Evolutionary conservation across 2,113 vertebrate genomes (phyloP).

Genomic region (Prinia subflava): DNA sequence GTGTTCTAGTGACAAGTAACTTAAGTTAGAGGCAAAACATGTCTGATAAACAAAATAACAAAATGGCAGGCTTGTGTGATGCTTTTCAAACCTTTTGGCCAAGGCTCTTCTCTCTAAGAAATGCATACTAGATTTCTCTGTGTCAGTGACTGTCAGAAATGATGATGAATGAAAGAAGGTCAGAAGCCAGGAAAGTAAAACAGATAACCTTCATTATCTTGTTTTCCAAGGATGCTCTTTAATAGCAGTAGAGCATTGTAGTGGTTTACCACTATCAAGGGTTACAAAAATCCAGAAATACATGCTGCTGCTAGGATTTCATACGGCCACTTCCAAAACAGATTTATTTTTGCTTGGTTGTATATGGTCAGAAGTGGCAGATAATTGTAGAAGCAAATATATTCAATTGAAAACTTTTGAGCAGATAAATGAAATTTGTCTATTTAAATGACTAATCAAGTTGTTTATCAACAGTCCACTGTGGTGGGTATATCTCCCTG

Average conservation of each 20-base stretch:
- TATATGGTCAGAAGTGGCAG: not conserved
- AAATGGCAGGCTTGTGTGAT: not conserved
- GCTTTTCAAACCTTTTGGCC: not conserved
- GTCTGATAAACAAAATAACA: not conserved
- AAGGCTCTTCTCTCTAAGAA: not conserved
- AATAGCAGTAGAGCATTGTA: not conserved
- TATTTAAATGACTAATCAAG: not conserved
- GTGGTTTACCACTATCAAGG: not conserved
- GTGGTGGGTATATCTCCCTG: not conserved
- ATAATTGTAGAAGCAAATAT: not conserved
- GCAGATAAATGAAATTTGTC: not conserved
- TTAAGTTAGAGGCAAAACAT: not conserved
- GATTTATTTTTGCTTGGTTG: not conserved
- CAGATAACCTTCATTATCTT: not conserved
- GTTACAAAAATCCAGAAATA: not conserved
- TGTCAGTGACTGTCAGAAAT: not conserved
- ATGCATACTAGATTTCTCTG: not conserved
- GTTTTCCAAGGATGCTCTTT: not conserved
- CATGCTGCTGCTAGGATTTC: not conserved
- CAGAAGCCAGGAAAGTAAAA: not conserved
- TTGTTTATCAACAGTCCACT: not conserved
- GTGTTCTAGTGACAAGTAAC: not conserved
- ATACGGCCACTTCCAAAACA: not conserved
- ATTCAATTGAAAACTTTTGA: not conserved
- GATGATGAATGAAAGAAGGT: not conserved